These are phyloP conservation scores for Sepioteuthis lessoniana DNA, from an alignment of 2,888 invertebrate species.

Conservation along the genomic window DNA sequence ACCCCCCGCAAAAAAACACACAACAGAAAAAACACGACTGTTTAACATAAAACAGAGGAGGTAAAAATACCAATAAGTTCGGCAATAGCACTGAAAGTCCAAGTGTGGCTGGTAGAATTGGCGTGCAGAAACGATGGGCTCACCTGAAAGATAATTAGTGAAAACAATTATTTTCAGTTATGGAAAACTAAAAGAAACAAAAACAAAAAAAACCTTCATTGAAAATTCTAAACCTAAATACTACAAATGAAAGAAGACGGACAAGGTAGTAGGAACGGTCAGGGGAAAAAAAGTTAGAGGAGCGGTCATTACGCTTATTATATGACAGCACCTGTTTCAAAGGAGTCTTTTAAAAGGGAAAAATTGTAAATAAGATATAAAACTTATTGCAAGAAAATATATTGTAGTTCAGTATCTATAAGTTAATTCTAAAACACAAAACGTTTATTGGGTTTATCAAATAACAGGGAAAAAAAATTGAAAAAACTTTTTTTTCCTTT, in stretches of 20 bases:
- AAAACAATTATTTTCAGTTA: not conserved
- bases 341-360: no score
- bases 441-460: no score
- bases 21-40: not conserved
- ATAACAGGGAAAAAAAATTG: no score
- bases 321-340: no score
- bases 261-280: no score
- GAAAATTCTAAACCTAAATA: not conserved
- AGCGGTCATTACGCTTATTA: no score
- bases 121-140: conserved; percentile 71
- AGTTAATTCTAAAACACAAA: no score
- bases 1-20: not conserved
- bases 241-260: not conserved
- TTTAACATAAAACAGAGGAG: not conserved
- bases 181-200: not conserved
- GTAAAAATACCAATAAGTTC: conserved; percentile 71
- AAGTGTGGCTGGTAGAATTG: conserved; percentile 73
- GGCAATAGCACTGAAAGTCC: conserved; percentile 73
- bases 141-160: conserved; percentile 55
- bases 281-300: no score
- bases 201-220: not conserved
- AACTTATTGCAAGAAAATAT: no score
- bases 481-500: no score
- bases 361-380: no score
- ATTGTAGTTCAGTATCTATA: no score